These are phyloP conservation scores for Eledone cirrhosa DNA, from an alignment of 2,888 invertebrate genomes.

Conservation along the genomic window DNA sequence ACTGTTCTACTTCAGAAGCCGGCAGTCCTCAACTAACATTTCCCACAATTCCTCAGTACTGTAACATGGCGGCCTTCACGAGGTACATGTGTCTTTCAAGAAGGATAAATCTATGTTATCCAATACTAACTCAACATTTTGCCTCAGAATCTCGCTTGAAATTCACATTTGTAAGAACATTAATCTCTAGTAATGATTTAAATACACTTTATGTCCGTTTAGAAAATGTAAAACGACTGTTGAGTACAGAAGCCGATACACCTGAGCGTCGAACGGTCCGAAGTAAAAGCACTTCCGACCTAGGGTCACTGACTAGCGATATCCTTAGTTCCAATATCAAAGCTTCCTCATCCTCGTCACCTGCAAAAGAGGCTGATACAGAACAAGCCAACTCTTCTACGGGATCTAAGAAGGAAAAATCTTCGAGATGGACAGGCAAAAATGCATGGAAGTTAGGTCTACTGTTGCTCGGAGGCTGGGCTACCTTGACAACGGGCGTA, in stretches of 20 bases:
- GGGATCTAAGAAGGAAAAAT: slow-evolving; percentile 34
- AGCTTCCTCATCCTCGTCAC: background rate
- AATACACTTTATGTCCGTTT: background rate
- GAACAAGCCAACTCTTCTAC: background rate
- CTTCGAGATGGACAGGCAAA: slow-evolving; percentile 51
- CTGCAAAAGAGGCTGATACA: background rate
- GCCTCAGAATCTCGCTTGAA: background rate
- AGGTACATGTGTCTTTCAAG: slow-evolving; percentile 28
- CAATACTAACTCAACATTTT: background rate
- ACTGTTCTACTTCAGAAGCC: too few species aligned
- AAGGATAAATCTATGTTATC: slow-evolving; percentile 10
- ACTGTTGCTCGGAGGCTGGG: slow-evolving; percentile 42
- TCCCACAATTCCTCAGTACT: slow-evolving; percentile 7
- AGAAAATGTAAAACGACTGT: background rate
- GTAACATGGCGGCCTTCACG: slow-evolving; percentile 28
- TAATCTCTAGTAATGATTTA: background rate
- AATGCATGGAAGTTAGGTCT: slow-evolving; percentile 60
- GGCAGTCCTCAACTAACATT: background rate
- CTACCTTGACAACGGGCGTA: slow-evolving; percentile 39
- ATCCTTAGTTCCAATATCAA: slow-evolving; percentile 23
- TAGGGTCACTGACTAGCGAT: background rate
- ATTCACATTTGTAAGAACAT: background rate
- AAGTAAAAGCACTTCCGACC: background rate
- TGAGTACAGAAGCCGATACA: background rate
- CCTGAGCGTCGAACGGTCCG: too few species aligned